Base-by-base conservation (phyloP, 1,140 invertebrate genomes). In the Drosophila orena region DNA sequence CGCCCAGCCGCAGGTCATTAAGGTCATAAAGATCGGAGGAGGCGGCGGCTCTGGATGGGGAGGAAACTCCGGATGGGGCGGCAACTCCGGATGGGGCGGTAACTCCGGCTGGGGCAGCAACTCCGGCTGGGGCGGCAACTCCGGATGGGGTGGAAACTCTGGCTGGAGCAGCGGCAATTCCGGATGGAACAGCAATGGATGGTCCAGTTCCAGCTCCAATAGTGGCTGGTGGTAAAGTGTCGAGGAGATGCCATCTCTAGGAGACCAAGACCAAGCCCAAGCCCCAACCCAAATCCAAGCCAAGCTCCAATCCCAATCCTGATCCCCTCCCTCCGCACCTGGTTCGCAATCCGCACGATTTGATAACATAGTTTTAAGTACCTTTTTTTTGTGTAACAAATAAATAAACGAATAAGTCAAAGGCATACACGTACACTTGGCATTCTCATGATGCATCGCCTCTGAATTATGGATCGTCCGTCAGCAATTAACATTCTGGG, bases 401-500 rank as follows among this genome's bases (percentile, higher is more conserved):
- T 47, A 68, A 64, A 34, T n/a, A 43, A 52, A 50, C 2, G 53
- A 44, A 64, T 38, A 61, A 59, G 15, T n/a, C 24, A 35, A 50
- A 10, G 42, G 37, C 64, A 68, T 56, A 75, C 70, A 69, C 64
- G 65, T 56, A 75, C 70, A 69, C 27, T 64, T 35, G 2, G 10
- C 46, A 64, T 52, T 52, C 52, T 37, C 44, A 64, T 43, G 58
- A 64, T 43, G 47, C n/a, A 61, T 54, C 22, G 58, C 49, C 66
- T 54, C 34, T 70, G 53, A 66, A 62, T 86, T 81, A 74, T 78
- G 38, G 60, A 76, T 85, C 77, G 71, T 59, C 59, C 77, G 71
- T 59, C 59, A 56, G 54, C 84, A 78, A 86, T 78, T 86, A 86
- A 85, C 72, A 60, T 68, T 76, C 71, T 76, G 53, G 54, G 46